Evolutionary conservation across 2,797 vertebrate genomes (phyloP).

Genomic region (Cynodonichthys magdalenae): DNA sequence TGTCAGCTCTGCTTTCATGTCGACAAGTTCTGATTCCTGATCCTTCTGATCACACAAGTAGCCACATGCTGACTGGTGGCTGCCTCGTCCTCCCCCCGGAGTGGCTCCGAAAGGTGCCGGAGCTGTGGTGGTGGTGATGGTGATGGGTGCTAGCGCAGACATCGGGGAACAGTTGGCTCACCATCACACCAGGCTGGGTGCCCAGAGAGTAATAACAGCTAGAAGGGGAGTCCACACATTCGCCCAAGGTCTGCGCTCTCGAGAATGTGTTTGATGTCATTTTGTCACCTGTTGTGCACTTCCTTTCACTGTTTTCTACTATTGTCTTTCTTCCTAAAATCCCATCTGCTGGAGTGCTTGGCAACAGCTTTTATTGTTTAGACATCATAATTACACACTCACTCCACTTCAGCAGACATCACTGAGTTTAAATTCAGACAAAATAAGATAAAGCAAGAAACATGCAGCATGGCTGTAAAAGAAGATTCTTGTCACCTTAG

Average conservation of each 20-base stretch:
- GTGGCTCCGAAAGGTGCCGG: slow-evolving; percentile 68
- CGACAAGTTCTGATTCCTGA: slow-evolving; percentile 32
- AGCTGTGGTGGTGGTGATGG: slow-evolving; percentile 43
- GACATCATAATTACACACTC: slow-evolving; percentile 18
- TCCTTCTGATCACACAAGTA: slow-evolving; percentile 46
- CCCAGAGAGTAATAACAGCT: slow-evolving; percentile 81
- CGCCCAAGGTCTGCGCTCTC: slow-evolving; percentile 73
- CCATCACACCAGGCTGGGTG: slow-evolving; percentile 75
- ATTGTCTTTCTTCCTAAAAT: slow-evolving; percentile 35
- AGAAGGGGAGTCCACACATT: slow-evolving; percentile 70
- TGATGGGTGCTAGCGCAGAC: slow-evolving; percentile 80
- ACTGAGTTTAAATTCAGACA: slow-evolving; percentile 14
- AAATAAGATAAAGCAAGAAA: slow-evolving; percentile 16
- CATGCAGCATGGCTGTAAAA: slow-evolving; percentile 58
- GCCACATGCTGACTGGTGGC: slow-evolving; percentile 61
- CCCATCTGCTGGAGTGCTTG: slow-evolving; percentile 37
- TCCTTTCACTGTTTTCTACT: slow-evolving; percentile 51
- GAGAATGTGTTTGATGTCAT: slow-evolving; percentile 51
- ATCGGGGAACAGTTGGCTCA: slow-evolving; percentile 86
- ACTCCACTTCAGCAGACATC: slow-evolving; percentile 20
- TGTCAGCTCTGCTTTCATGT: slow-evolving; percentile 44
- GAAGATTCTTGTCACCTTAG: too few relatives aligned
- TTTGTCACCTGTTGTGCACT: slow-evolving; percentile 66
- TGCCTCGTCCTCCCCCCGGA: slow-evolving; percentile 59
- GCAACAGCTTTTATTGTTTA: slow-evolving; percentile 27